Conservation (phyloP, 2,797 vertebrate genomes). For the Lepidocolaptes lacrymiger region DNA sequence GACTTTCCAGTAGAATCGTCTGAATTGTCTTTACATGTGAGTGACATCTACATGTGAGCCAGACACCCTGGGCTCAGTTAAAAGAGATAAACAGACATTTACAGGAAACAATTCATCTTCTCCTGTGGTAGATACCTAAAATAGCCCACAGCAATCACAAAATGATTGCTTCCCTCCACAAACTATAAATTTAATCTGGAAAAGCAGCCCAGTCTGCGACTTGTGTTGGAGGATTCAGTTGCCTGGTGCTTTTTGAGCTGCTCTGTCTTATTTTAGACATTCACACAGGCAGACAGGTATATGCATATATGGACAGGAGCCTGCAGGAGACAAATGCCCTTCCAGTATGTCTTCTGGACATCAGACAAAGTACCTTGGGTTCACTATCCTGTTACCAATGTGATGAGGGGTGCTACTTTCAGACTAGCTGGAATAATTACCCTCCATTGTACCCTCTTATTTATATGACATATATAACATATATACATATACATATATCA, state of each 20-base stretch:
- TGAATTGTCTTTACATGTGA: conserved; percentile 27
- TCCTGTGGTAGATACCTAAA: conserved; percentile 18
- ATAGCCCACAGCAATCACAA: conserved; percentile 43
- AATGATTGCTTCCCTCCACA: background rate
- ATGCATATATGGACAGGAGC: background rate
- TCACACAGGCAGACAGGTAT: background rate
- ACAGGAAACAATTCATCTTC: conserved; percentile 64
- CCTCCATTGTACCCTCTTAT: background rate
- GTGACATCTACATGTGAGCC: conserved; percentile 46
- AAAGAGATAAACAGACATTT: conserved; percentile 50
- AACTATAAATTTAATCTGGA: conserved; percentile 33
- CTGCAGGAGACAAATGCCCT: background rate
- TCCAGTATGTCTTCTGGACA: background rate
- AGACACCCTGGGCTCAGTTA: conserved; percentile 35
- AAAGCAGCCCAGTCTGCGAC: background rate
- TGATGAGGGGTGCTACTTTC: background rate
- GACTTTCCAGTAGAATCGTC: background rate
- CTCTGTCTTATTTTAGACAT: background rate
- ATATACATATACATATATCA: too few species aligned
- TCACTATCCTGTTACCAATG: background rate
- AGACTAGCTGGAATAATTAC: background rate
- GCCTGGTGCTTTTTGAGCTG: background rate
- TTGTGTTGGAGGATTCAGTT: background rate
- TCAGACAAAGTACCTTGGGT: background rate
- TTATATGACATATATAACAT: too few species aligned